These are phyloP conservation scores for Sycophila texana DNA, from an alignment of 2,888 invertebrate genomes.

Conservation along the genomic window DNA sequence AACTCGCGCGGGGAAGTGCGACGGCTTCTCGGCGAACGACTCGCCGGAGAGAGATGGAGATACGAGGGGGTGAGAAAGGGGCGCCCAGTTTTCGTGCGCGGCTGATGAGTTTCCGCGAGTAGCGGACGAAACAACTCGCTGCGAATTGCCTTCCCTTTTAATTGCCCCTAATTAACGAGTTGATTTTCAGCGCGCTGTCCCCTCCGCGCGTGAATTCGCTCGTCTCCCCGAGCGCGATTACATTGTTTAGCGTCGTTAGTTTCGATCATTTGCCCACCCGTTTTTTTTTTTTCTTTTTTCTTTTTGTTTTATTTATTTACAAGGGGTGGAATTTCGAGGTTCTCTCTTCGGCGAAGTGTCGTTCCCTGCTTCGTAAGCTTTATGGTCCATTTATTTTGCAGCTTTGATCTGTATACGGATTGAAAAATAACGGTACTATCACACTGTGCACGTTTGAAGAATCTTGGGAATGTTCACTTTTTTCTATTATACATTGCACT, in stretches of 20 bases:
- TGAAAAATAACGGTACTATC: not conserved
- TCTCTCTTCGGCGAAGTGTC: too few relatives aligned
- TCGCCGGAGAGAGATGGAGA: constrained; percentile 19
- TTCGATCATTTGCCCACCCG: too few relatives aligned
- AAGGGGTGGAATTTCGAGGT: too few relatives aligned
- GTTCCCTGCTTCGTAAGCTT: not conserved
- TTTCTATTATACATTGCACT: not conserved
- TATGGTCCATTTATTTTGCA: constrained; percentile 26
- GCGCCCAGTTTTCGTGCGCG: constrained; percentile 1
- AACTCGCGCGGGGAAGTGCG: not conserved
- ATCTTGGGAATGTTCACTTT: constrained; percentile 29
- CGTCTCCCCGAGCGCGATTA: too few relatives aligned
- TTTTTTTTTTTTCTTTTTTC: too few relatives aligned
- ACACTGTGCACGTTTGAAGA: constrained; percentile 11
- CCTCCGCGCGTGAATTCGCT: too few relatives aligned
- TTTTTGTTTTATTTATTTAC: too few relatives aligned
- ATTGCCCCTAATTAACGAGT: constrained; percentile 25
- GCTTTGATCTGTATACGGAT: constrained; percentile 10
- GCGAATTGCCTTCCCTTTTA: constrained; percentile 11
- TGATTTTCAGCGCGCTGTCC: constrained; percentile 1
- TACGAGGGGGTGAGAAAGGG: not conserved
- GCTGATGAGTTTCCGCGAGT: constrained; percentile 29
- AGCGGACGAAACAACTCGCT: constrained; percentile 17
- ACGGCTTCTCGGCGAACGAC: constrained; percentile 2
- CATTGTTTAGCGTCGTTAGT: too few relatives aligned